Evolutionary conservation across 92 coral and sea anemone species (phyloP), one percentile per base, ranked within the genome.

Genomic region (Diadumene lineata): DNA sequence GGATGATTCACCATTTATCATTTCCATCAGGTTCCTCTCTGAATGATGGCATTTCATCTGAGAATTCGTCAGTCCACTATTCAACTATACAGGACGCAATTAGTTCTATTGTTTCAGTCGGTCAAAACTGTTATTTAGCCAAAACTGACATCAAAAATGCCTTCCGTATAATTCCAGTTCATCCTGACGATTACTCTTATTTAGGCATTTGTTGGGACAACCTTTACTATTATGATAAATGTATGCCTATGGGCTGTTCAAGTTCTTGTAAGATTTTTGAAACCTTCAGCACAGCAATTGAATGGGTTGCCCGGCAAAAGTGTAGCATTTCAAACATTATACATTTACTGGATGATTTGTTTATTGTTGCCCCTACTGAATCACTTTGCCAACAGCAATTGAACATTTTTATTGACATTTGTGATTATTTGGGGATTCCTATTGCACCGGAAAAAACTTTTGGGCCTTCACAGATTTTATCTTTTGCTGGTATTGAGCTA

Each of bases 231-330:
- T 85, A 85, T 34, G 85, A 85, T 23, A 48, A 57, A 17, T 61
- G 78, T 30, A 81, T 85, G 90, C 86, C 87, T 11, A 86, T 76
- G 86, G 90, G 86, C 19, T 81, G 86, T 65, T 73, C 84, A 56
- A 69, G 83, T 33, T 81, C 81, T 17, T 86, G 90, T 71, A 57
- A 66, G 31, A 81, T 74, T 10, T 86, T 86, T 70, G 90, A 86
- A 57, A 75, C 78, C 34, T 76, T 86, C 23, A 81, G 90, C 69
- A 69, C 83, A 24, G 73, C 86, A 19, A 48, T 85, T 21, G 82
- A 85, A 48, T 81, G 84, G 86, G 73, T 85, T 31, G 82, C 86
- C 27, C 61, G 34, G 33, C 38, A 79, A 16, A 81, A 84, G 64
- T 69, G 79, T 26, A 73, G 25, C 16, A 85, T 80, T 22, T 31